Evolutionary conservation across 2,888 invertebrate species (phyloP).

Genomic region (Amiota minor): DNA sequence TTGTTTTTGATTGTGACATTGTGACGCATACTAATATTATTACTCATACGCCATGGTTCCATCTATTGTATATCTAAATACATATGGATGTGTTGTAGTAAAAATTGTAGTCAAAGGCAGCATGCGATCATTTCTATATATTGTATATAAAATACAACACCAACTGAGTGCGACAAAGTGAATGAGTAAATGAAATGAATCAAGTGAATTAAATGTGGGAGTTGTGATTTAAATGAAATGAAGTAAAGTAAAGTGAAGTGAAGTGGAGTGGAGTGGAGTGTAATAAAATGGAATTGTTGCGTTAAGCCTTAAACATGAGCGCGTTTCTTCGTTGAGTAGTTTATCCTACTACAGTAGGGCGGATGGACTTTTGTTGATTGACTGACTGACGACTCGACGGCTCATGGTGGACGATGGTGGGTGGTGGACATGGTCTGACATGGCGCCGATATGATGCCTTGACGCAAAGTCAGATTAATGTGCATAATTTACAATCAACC

Average conservation of each 20-base stretch:
- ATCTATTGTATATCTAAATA: background rate
- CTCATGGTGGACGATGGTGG: background rate
- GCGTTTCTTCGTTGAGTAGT: too few relatives aligned
- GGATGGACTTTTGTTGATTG: too few relatives aligned
- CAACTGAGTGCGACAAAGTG: slow-evolving; percentile 19
- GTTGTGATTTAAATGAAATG: background rate
- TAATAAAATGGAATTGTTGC: too few relatives aligned
- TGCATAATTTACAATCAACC: slow-evolving; percentile 59
- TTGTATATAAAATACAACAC: slow-evolving; percentile 37
- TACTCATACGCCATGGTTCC: slow-evolving; percentile 23
- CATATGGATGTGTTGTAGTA: slow-evolving; percentile 48
- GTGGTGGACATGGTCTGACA: slow-evolving; percentile 2
- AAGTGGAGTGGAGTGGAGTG: too few relatives aligned
- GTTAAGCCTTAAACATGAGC: too few relatives aligned
- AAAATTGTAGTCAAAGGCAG: slow-evolving; percentile 50
- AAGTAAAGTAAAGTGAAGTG: too few relatives aligned
- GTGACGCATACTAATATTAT: slow-evolving; percentile 7
- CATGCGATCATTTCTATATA: slow-evolving; percentile 44
- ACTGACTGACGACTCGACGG: background rate
- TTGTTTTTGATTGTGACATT: too few relatives aligned
- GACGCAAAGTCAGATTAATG: slow-evolving; percentile 51
- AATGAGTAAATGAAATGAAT: slow-evolving; percentile 4
- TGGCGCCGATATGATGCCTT: slow-evolving; percentile 40
- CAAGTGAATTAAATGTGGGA: background rate
- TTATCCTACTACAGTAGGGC: too few relatives aligned